Evolutionary conservation across 2,888 invertebrate genomes (phyloP).

Genomic region (Pyrrhia umbra): DNA sequence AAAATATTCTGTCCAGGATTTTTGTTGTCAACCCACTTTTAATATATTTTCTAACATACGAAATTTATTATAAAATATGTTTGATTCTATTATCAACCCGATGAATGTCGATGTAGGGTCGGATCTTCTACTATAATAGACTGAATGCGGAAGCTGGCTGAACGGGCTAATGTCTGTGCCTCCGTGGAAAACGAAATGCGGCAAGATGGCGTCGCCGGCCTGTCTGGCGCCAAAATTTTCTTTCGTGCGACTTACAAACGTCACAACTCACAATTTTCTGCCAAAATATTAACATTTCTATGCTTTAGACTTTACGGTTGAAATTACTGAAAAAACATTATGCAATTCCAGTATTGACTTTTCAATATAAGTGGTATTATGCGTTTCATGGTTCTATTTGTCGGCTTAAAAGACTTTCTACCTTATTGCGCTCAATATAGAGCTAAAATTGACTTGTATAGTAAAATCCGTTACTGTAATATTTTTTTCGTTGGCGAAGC

Average conservation of each 20-base stretch:
- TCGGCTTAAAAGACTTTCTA: constrained; percentile 32
- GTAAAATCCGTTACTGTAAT: constrained; percentile 41
- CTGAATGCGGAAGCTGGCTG: constrained; percentile 80
- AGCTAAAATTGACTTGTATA: constrained; percentile 25
- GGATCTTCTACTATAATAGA: no score
- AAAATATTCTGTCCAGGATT: no score
- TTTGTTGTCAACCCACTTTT: no score
- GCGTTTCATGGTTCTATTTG: constrained; percentile 59
- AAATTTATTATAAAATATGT: no score
- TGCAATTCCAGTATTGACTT: constrained; percentile 71
- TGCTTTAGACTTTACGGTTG: accelerated
- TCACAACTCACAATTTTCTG: constrained; percentile 37
- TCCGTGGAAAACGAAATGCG: constrained; percentile 73
- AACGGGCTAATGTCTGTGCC: constrained; percentile 75
- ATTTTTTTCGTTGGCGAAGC: constrained; percentile 69
- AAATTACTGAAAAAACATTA: constrained; percentile 32
- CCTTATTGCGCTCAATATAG: not conserved
- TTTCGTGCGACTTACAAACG: constrained; percentile 65
- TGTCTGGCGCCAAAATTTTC: constrained; percentile 82
- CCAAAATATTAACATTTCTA: constrained; percentile 15
- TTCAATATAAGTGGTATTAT: constrained; percentile 65
- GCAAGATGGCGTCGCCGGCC: constrained; percentile 83
- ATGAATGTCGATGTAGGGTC: no score
- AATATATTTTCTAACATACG: no score
- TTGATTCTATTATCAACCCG: no score